phyloP scores from a whole-genome alignment of 2,113 vertebrate species.

The Entosphenus tridentatus region DNA sequence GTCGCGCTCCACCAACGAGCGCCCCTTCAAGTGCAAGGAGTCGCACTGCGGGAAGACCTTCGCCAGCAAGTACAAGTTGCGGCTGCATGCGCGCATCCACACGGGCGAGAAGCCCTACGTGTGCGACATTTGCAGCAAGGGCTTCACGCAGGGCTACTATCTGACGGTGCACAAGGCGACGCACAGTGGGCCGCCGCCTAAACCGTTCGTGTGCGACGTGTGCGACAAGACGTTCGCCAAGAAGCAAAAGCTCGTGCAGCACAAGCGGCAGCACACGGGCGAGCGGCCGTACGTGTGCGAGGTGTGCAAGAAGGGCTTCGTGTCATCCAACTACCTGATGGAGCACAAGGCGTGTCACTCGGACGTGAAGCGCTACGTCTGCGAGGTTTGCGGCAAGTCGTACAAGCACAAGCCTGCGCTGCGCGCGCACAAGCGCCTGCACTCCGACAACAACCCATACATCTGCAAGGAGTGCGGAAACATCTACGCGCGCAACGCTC shows the following conservation, averaged over 20 bases:
- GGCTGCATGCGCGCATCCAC: conserved; percentile 4
- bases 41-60: conserved; percentile 1
- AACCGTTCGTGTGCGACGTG: conserved; percentile 1
- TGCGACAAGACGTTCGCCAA: conserved; percentile 3
- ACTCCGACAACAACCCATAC: conserved; percentile 2
- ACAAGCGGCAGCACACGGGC: conserved; percentile 1
- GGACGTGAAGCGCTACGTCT: neutral
- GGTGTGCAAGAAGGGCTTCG: neutral
- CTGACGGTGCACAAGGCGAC: conserved; percentile 2
- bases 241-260: conserved; percentile 5
- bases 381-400: neutral
- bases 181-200: neutral
- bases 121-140: neutral
- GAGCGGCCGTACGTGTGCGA: conserved; percentile 3
- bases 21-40: neutral
- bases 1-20: no score
- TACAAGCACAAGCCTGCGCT: neutral
- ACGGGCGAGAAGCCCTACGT: conserved; percentile 3
- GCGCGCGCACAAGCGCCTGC: neutral
- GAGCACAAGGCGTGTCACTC: conserved; percentile 1
- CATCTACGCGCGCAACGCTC: conserved; percentile 2
- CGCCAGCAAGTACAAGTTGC: conserved; percentile 1
- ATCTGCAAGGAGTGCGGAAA: conserved; percentile 4
- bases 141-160: neutral
- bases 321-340: neutral